Conservation (phyloP, 2,888 invertebrate genomes). For the Catocala sponsa region DNA sequence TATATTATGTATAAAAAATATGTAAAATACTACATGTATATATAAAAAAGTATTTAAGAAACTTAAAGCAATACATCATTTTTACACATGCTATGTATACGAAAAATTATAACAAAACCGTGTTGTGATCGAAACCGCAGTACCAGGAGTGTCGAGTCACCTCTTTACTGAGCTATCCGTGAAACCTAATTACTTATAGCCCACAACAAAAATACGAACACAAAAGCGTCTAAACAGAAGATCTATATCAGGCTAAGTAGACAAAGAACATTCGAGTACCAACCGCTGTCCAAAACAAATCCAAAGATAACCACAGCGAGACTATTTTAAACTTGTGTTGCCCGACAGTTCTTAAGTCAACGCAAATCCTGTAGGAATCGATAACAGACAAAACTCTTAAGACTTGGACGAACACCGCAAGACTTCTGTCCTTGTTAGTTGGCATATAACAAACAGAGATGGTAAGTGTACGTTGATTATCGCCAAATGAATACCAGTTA, state of each 20-base stretch:
- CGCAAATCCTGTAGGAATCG: conserved; percentile 47
- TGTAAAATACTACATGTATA: too few relatives aligned
- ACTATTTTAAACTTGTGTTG: conserved; percentile 17
- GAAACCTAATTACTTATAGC: too few relatives aligned
- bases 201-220: neutral
- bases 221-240: conserved; percentile 27
- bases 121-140: too few relatives aligned
- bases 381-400: conserved; percentile 26
- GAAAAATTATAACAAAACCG: too few relatives aligned
- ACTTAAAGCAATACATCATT: too few relatives aligned
- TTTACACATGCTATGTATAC: too few relatives aligned
- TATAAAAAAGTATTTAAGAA: too few relatives aligned
- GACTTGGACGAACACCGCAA: conserved; percentile 14
- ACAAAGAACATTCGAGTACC: conserved; percentile 11
- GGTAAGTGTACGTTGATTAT: conserved; percentile 61
- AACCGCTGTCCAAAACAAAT: conserved; percentile 8
- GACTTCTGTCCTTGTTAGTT: conserved; percentile 31
- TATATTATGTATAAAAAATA: too few relatives aligned
- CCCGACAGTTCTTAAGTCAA: conserved; percentile 18
- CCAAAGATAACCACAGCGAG: conserved; percentile 15
- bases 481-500: conserved; percentile 79
- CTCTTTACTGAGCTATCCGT: too few relatives aligned
- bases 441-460: conserved; percentile 36
- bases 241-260: conserved; percentile 31
- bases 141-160: too few relatives aligned